phyloP scores from a whole-genome alignment of 2,888 invertebrate species.

The Ochropacha duplaris region DNA sequence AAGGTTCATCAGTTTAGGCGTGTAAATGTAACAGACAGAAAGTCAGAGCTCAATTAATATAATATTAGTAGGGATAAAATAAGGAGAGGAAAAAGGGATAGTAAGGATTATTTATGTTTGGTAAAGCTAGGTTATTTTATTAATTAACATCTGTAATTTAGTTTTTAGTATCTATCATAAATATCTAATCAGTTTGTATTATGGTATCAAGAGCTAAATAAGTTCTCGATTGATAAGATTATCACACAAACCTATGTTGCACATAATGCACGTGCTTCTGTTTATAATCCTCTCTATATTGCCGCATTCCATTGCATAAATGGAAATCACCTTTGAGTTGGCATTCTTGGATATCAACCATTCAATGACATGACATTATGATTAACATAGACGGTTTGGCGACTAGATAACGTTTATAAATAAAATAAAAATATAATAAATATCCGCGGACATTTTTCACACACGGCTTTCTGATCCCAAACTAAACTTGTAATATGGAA shows the following conservation, averaged over 20 bases:
- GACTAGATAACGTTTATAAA: slow-evolving; percentile 12
- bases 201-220: background rate
- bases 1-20: no score
- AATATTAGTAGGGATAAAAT: no score
- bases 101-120: no score
- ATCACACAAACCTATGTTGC: background rate
- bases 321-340: slow-evolving; percentile 12
- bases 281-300: slow-evolving; percentile 21
- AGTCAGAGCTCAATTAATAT: no score
- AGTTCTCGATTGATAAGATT: background rate
- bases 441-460: background rate
- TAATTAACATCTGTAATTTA: no score
- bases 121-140: no score
- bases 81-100: no score
- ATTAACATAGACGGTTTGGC: slow-evolving; percentile 15
- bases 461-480: background rate
- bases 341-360: slow-evolving; percentile 12
- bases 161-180: no score
- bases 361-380: slow-evolving; percentile 12
- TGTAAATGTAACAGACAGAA: no score
- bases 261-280: slow-evolving; percentile 18
- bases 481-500: no score
- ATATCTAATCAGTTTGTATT: background rate
- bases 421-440: slow-evolving; percentile 8
- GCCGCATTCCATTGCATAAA: slow-evolving; percentile 1